Base-by-base conservation (phyloP, 2,113 vertebrate species). In the Onychostruthus taczanowskii region DNA sequence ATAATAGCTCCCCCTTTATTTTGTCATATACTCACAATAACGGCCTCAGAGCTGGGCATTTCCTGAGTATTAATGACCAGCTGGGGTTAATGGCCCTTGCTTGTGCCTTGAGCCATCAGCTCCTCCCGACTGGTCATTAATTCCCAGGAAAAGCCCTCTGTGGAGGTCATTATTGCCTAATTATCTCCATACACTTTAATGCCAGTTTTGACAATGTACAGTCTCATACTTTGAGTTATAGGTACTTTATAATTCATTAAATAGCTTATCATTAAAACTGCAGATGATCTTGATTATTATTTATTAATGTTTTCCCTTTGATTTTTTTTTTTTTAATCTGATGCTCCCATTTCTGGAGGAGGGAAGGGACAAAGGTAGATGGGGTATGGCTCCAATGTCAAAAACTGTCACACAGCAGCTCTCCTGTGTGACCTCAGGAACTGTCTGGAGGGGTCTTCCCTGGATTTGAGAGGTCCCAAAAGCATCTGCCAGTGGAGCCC, bases 181-280 rank as follows among this genome's bases (percentile, higher is more conserved):
- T 97, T 97, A 97, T 97, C 97, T 97, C 96, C 97, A 97, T 98
- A 97, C 96, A 97, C 97, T 98, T 98, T 98, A 98, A 97, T 97
- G 92, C 96, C 90, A 91, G 87, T 97, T 97, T 97, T 97, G 96
- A 98, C 97, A 98, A 96, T 96, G 94, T 96, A 94, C 94, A 68
- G 95, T 96, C 96, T 97, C 92, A 94, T 95, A 95, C 95, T 93
- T 90, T 97, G 96, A 97, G 95, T 97, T 97, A 97, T 97, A 96
- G 96, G 94, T 95, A 93, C 89, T 97, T 97, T 96, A 96, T 96
- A 97, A 96, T 97, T 97, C 95, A 96, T 97, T 97, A 97, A 97
- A 96, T 95, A 96, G 95, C 96, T 95, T 96, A 96, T 97, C 90
- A 90, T 96, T 96, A 97, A 96, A 97, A 95, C 95, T 96, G 96